A percentile compares a stretch with the other conserved stretches of the same genome.
Conservation (phyloP, 2,888 invertebrate species). For the Cynaeus angustus region DNA sequence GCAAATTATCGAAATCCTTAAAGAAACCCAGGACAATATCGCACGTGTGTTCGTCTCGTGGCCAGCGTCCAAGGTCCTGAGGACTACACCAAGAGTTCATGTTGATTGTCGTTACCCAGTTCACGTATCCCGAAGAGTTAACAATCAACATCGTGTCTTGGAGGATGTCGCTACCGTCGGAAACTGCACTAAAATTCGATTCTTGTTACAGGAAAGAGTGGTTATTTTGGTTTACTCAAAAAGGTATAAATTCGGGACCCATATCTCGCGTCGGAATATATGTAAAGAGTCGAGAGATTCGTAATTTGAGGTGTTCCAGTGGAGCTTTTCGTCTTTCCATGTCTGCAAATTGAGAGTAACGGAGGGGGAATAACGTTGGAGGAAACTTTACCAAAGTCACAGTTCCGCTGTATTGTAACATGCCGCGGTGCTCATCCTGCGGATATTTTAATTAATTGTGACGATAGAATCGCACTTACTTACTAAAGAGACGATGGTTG, state of each 20-base stretch:
- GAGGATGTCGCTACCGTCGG: slow-evolving; percentile 60
- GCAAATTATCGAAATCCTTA: slow-evolving; percentile 60
- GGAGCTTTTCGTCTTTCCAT: slow-evolving; percentile 78
- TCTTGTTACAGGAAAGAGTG: slow-evolving; percentile 9
- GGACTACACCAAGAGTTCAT: slow-evolving; percentile 68
- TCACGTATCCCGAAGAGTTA: slow-evolving; percentile 63
- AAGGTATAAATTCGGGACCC: slow-evolving; percentile 75
- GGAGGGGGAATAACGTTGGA: too few relatives aligned
- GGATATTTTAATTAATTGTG: slow-evolving; percentile 47
- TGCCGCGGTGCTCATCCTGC: slow-evolving; percentile 67
- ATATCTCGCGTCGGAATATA: slow-evolving; percentile 75
- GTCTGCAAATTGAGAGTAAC: slow-evolving; percentile 69
- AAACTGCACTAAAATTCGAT: slow-evolving; percentile 63
- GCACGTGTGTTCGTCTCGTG: slow-evolving; percentile 69
- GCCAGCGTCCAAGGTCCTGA: slow-evolving; percentile 68
- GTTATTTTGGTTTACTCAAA: slow-evolving; percentile 65
- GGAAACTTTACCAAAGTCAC: slow-evolving; percentile 69
- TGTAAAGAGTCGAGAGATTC: slow-evolving; percentile 73
- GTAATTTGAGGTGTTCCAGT: slow-evolving; percentile 77
- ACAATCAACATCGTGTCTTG: slow-evolving; percentile 63
- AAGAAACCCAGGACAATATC: slow-evolving; percentile 67
- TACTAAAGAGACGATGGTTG: slow-evolving; percentile 64
- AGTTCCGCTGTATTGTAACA: slow-evolving; percentile 67
- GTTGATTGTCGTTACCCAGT: slow-evolving; percentile 65
- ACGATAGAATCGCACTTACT: slow-evolving; percentile 4